Evolutionary conservation across 2,888 invertebrate genomes (phyloP).

Genomic region (Parnassius smintheus): DNA sequence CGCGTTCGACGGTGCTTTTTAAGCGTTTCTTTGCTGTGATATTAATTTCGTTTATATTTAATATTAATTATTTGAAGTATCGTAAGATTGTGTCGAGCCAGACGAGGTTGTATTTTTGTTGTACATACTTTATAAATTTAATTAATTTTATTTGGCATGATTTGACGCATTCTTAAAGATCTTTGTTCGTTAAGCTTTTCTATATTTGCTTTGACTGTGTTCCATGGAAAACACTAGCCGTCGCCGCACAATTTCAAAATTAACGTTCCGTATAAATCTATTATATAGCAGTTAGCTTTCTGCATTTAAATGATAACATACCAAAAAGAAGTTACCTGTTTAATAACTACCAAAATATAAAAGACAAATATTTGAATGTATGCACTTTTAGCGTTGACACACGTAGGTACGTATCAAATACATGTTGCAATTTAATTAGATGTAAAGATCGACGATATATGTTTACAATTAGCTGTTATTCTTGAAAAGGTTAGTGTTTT

Average conservation of each 20-base stretch:
- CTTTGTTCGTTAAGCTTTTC: neutral
- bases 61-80: constrained; percentile 50
- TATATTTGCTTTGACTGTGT: constrained; percentile 12
- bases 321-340: constrained; percentile 42
- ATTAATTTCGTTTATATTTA: constrained; percentile 64
- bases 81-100: constrained; percentile 53
- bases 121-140: constrained; percentile 55
- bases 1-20: constrained; percentile 38
- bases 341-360: constrained; percentile 19
- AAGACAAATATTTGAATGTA: constrained; percentile 24
- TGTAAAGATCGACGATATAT: neutral
- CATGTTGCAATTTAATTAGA: neutral
- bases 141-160: constrained; percentile 38
- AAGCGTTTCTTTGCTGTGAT: constrained; percentile 73
- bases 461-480: constrained; percentile 26
- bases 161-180: constrained; percentile 8
- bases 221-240: constrained; percentile 20
- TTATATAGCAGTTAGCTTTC: neutral
- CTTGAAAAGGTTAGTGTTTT: constrained; percentile 55
- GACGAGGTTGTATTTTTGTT: constrained; percentile 52
- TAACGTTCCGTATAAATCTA: neutral
- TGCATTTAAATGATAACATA: constrained; percentile 25
- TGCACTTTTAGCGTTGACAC: constrained; percentile 4
- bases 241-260: constrained; percentile 23
- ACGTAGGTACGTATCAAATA: constrained; percentile 1